phyloP scores from a whole-genome alignment of 1,140 invertebrate genomes.

The Chrysopa pallens region DNA sequence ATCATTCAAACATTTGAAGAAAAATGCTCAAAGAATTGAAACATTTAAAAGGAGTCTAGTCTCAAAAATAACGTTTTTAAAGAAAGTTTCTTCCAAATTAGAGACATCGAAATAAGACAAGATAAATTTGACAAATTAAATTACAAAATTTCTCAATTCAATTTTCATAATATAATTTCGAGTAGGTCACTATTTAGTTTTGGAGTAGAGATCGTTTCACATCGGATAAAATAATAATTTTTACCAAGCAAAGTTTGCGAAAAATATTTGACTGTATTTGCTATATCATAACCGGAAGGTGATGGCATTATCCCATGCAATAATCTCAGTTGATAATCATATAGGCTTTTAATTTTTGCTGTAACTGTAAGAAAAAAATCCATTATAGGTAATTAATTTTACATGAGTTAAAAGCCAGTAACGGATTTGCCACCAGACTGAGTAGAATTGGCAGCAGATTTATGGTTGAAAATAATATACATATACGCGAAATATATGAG shows the following conservation, averaged over 20 bases:
- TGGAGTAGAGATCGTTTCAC: no score
- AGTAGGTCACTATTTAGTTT: no score
- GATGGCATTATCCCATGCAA: constrained; percentile 78
- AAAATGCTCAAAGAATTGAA: constrained; percentile 1
- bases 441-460: not conserved
- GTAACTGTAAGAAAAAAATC: constrained; percentile 51
- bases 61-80: not conserved
- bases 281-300: constrained; percentile 88
- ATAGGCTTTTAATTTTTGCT: constrained; percentile 89
- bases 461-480: not conserved
- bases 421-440: not conserved
- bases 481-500: no score
- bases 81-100: not conserved
- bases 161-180: not conserved
- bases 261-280: constrained; percentile 95
- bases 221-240: constrained; percentile 17
- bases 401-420: not conserved
- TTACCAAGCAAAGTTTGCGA: constrained; percentile 91
- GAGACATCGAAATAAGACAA: not conserved
- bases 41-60: constrained; percentile 1
- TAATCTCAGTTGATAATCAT: constrained; percentile 87
- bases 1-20: not conserved
- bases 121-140: not conserved
- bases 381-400: constrained; percentile 7
- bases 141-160: not conserved